phyloP scores from a whole-genome alignment of 1,140 invertebrate genomes.

The Drosophila tani region DNA sequence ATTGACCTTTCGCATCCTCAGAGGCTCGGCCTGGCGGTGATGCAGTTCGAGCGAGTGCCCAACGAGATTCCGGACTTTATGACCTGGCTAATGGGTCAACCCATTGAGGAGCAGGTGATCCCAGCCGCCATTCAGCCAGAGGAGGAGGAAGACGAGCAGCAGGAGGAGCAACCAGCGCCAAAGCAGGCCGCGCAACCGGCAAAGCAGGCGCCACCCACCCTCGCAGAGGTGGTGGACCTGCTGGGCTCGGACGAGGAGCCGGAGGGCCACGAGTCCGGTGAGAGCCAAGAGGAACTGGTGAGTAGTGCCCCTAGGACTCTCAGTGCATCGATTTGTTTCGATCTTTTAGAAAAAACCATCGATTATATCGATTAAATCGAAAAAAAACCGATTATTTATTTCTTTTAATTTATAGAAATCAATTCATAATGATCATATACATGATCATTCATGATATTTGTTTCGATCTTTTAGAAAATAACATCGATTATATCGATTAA shows the following conservation, averaged over 20 bases:
- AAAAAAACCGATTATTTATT: too few species aligned
- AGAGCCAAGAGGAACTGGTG: constrained; percentile 14
- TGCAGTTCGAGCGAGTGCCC: constrained; percentile 44
- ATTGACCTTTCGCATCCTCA: constrained; percentile 5
- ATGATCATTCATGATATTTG: too few species aligned
- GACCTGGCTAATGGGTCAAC: constrained; percentile 28
- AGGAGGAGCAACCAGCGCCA: neutral
- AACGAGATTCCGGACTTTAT: constrained; percentile 35
- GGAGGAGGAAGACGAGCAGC: neutral
- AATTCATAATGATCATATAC: too few species aligned
- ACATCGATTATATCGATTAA: too few species aligned
- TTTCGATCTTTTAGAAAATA: too few species aligned
- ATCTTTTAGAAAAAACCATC: too few species aligned
- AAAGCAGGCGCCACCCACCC: neutral
- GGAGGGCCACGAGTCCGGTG: neutral
- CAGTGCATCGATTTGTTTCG: too few species aligned
- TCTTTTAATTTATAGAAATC: too few species aligned
- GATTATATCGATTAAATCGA: too few species aligned
- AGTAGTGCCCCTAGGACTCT: neutral
- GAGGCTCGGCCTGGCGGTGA: constrained; percentile 4
- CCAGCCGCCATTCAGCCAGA: too few species aligned
- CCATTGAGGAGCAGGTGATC: neutral
- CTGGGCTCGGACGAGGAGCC: constrained; percentile 57
- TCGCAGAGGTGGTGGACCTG: constrained; percentile 50
- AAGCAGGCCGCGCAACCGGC: neutral